These are phyloP conservation scores for Xestia rhomboidea DNA, from an alignment of 2,888 invertebrate genomes.

Conservation along the genomic window DNA sequence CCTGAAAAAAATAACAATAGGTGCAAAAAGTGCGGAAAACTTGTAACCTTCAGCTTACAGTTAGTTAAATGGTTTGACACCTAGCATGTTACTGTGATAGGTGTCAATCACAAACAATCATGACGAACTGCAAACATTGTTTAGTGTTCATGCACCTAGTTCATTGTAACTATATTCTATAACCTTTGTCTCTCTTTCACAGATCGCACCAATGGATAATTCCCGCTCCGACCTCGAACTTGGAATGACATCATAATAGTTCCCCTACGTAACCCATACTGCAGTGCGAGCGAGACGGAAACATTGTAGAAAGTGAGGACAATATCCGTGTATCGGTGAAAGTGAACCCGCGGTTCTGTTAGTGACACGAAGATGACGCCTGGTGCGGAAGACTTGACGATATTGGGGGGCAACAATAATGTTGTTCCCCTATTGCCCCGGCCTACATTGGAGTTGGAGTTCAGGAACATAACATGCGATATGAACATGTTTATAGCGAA, in stretches of 20 bases:
- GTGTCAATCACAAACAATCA: slow-evolving; percentile 40
- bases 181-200: slow-evolving; percentile 64
- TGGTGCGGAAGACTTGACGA: slow-evolving; percentile 75
- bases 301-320: slow-evolving; percentile 67
- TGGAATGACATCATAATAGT: slow-evolving; percentile 37
- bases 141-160: not conserved
- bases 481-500: slow-evolving; percentile 90
- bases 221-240: slow-evolving; percentile 63
- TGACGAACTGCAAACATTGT: not conserved
- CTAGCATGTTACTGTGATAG: slow-evolving; percentile 26
- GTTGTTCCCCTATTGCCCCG: slow-evolving; percentile 87
- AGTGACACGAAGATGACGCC: slow-evolving; percentile 75
- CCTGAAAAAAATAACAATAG: slow-evolving; percentile 30
- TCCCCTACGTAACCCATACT: slow-evolving; percentile 25
- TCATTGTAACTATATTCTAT: slow-evolving; percentile 1
- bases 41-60: slow-evolving; percentile 4
- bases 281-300: slow-evolving; percentile 58
- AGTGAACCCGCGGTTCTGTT: slow-evolving; percentile 55
- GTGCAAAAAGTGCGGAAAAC: slow-evolving; percentile 13
- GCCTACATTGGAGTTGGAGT: slow-evolving; percentile 92
- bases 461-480: slow-evolving; percentile 92
- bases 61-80: slow-evolving; percentile 14
- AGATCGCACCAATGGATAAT: slow-evolving; percentile 71
- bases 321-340: slow-evolving; percentile 59
- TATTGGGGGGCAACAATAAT: slow-evolving; percentile 83